Conservation (phyloP, 2,888 invertebrate species). For the Cistogaster globosa region DNA sequence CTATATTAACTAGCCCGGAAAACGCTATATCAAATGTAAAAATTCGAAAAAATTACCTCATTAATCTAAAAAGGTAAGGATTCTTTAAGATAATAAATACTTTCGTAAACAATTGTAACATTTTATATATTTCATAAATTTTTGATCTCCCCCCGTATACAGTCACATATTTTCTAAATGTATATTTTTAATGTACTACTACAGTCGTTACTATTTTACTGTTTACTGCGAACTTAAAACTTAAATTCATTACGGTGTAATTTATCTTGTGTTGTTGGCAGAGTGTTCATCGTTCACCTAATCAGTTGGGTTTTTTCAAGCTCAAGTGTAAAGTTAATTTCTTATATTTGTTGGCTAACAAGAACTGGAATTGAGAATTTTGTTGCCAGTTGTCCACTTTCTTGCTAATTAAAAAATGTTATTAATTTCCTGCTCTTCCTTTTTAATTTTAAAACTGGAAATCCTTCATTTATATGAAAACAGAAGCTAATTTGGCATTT, state of each 20-base stretch:
- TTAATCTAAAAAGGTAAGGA: too few species aligned
- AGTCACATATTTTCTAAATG: too few species aligned
- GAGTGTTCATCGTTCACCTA: slow-evolving; percentile 27
- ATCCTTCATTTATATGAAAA: slow-evolving; percentile 23
- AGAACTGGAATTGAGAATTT: slow-evolving; percentile 43
- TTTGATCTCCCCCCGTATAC: too few species aligned
- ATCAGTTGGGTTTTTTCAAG: not conserved
- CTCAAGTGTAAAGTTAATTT: slow-evolving; percentile 35
- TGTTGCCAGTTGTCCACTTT: slow-evolving; percentile 54
- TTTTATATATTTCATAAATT: too few species aligned
- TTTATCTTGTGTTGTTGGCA: slow-evolving; percentile 76
- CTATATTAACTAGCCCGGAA: too few species aligned
- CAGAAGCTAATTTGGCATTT: slow-evolving; percentile 71
- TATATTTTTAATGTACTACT: too few species aligned
- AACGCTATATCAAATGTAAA: too few species aligned
- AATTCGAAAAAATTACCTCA: too few species aligned
- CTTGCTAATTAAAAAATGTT: slow-evolving; percentile 80
- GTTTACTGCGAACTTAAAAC: slow-evolving; percentile 75
- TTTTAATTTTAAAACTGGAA: not conserved
- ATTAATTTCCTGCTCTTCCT: slow-evolving; percentile 75
- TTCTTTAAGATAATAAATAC: too few species aligned
- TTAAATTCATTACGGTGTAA: slow-evolving; percentile 81
- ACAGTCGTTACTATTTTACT: slow-evolving; percentile 1
- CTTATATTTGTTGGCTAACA: not conserved
- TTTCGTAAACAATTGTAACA: too few species aligned